Evolutionary conservation across 2,888 invertebrate species (phyloP), one percentile per base, ranked within the genome.

Genomic region (Leptopilina drosophilae): DNA sequence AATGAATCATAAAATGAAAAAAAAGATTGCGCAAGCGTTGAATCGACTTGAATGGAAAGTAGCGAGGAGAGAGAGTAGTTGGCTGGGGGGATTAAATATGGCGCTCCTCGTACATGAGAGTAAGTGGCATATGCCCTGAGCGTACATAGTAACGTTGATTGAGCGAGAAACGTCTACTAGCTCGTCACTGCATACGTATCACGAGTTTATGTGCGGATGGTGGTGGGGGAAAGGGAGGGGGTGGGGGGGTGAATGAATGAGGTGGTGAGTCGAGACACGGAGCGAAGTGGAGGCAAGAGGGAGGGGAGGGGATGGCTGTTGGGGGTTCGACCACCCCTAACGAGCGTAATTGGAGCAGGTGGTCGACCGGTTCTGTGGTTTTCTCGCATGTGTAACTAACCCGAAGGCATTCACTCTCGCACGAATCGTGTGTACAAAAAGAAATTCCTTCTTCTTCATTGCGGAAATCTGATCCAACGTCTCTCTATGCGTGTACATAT

Each of bases 341-440:
- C 87, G 87, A 89, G 85, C 87, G 86, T 90, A 90, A 90, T 90
- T 90, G 89, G 88, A 90, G 90, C 88, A 89, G 89, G 87, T 90
- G 89, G 88, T 86, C 87, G 85, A 85, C 86, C 86, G 84, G 82
- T 82, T 85, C 83, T 87, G 89, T 83, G 89, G 89, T 89, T 87
- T 86, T 85, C 81, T 80, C 83, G 88, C 86, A 87, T 87, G 87
- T 84, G 84, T 88, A 88, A 89, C 88, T 87, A 86, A 85, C 82
- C 86, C 85, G 81, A 85, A 86, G 88, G 85, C 87, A 87, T 88
- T 86, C 84, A 81, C 73, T 79, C 79, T 53, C 62, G 40, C 49
- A 20, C 59, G 62, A 77, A 69, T 77, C n/a, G 64, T 11, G 77
- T 42, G 33, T 42, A 1, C 8, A 42, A 6, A 42, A 42, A 42